These are phyloP conservation scores for Tyrannus savana DNA, from an alignment of 2,113 vertebrate genomes.

Conservation along the genomic window DNA sequence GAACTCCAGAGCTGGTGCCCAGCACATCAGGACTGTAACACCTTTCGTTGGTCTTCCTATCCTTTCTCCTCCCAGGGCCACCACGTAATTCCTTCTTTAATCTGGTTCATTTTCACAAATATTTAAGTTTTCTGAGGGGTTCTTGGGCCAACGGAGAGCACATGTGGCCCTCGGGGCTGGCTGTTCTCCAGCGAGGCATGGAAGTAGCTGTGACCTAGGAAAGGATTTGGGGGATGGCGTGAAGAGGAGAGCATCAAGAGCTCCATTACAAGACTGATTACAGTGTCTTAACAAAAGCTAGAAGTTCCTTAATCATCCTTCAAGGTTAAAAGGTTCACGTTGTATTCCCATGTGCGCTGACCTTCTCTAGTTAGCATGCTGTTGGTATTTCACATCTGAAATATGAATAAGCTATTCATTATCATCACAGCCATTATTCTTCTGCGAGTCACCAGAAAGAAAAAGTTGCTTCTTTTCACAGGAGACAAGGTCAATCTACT, in stretches of 20 bases:
- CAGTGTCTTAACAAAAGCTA: slow-evolving; percentile 49
- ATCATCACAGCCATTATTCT: slow-evolving; percentile 46
- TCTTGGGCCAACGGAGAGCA: not conserved
- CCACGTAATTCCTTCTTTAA: not conserved
- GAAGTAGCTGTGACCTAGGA: not conserved
- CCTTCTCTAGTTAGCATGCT: slow-evolving; percentile 50
- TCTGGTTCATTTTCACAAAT: not conserved
- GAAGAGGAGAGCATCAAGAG: not conserved
- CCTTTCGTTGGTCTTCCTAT: not conserved
- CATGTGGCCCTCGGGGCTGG: not conserved
- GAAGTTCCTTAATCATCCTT: slow-evolving; percentile 36
- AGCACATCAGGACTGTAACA: not conserved
- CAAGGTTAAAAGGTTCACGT: not conserved
- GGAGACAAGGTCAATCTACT: slow-evolving; percentile 57
- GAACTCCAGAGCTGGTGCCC: not conserved
- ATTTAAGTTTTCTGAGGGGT: not conserved
- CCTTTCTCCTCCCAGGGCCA: not conserved
- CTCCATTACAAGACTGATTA: not conserved
- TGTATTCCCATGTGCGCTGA: not conserved
- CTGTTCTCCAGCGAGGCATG: not conserved
- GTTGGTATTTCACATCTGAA: slow-evolving; percentile 30
- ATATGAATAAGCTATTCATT: slow-evolving; percentile 63
- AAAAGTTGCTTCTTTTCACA: slow-evolving; percentile 44
- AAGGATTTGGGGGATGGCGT: not conserved
- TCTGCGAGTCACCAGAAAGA: slow-evolving; percentile 8